Evolutionary conservation across 1,140 invertebrate genomes (phyloP), one percentile per base, ranked within the genome.

Genomic region (Microplitis mediator): DNA sequence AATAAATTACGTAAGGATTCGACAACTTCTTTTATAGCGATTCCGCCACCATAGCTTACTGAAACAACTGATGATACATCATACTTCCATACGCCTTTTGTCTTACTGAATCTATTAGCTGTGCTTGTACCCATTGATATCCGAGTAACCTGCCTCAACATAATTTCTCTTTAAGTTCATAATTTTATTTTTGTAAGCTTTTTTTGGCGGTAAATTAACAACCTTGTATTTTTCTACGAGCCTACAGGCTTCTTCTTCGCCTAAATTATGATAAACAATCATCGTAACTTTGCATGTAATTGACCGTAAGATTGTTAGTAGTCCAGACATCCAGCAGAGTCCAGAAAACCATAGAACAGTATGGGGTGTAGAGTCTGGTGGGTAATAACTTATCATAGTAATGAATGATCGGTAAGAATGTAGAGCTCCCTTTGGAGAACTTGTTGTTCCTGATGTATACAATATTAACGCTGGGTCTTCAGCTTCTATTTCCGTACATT

Each of bases 11-110:
- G 52, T 0, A 80, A 16, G 11, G 73, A 32, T 32, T 76, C 52
- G 4, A 82, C 65, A 4, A 71, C 61, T 13, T 78, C 75, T 32
- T 23, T 0, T 11, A 76, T 77, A 8, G 85, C 66, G 16, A 81
- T 80, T 3, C 86, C 81, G n/a, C 87, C 85, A 4, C 84, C 83
- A 4, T 74, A 60, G 2, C 75, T 4, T 0, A 82, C 4, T 4
- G 8, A 1, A 32, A 72, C 65, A 1, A 85, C 9, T 8, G 79
- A 78, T 2, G 78, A 71, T 0, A 81, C 39, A 67, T 83, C 72
- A 61, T 81, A 81, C 4, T 77, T 75, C 0, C 39, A 4, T 9
- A 73, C 1, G 4, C 61, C 61, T 31, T 65, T 68, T 16, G 75
- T 71, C 62, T 76, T 78, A 5, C 69, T 34, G 4, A 83, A 68